Base-by-base conservation (phyloP, 2,888 invertebrate genomes). In the Tanypteryx hageni region DNA sequence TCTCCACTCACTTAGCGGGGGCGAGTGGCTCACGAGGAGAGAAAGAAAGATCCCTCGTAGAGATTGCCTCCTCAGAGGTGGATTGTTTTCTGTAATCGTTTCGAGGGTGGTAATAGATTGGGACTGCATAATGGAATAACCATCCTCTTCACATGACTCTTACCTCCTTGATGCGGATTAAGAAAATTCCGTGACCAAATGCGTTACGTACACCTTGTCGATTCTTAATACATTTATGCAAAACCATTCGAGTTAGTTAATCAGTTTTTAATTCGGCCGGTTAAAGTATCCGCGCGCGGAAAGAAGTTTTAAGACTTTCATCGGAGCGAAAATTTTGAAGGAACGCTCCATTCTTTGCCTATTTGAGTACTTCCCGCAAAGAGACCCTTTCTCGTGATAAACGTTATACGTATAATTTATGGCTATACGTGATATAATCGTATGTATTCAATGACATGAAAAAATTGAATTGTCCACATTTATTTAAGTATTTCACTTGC, bases 1-100 rank as follows among this genome's bases (percentile, higher is more conserved):
- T 68, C 68, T 68, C n/a, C 68, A 5, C 68, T 68, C 68, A 68
- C 68, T 68, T 68, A 68, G 68, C 10, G n/a, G 18, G 68, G 68
- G 68, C n/a, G 68, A 68, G 68, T 68, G 68, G 18, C 18, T 68
- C n/a, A 68, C 68, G 68, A 68, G 11, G 44, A 44, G 44, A 44
- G 44, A 44, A 5, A 44, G n/a, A 22, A 4, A 68, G 68, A 68
- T 68, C 22, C 68, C 68, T 68, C 68, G 9, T 0, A 22, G 68
- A 68, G 68, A 68, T 68, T 68, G 68, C 68, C 22, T 68, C 68
- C 22, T 68, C 68, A 9, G 68, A 68, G 68, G 68, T 44, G 44
- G 44, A 44, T 44, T 44, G 44, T 68, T 68, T 68, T 68, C 68
- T 68, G n/a, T 68, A 68, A 68, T 68, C 68, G 68, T 68, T 68